Conservation (phyloP, 2,797 vertebrate genomes). For the Perodicticus potto region DNA sequence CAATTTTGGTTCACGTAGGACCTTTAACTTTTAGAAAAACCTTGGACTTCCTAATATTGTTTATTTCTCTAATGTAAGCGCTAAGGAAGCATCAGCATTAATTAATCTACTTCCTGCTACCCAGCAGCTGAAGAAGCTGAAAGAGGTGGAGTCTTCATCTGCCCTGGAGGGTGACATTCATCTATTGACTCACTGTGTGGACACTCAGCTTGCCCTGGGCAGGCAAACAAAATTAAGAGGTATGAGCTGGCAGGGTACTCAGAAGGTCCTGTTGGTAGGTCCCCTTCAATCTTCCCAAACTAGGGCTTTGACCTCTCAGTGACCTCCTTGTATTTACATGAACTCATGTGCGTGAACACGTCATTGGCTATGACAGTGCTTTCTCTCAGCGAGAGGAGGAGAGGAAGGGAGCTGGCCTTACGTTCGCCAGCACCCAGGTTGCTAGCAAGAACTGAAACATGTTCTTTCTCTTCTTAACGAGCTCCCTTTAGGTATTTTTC, state of each 20-base stretch:
- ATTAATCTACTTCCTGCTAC: slow-evolving; percentile 38
- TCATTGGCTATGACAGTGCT: background rate
- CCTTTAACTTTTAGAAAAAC: background rate
- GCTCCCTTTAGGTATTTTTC: background rate
- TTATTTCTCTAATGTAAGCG: background rate
- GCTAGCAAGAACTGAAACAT: background rate
- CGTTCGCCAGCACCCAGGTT: background rate
- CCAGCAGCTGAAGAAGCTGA: background rate
- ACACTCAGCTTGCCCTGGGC: background rate
- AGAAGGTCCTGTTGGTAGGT: slow-evolving; percentile 9
- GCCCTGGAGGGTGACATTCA: background rate
- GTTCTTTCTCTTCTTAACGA: background rate
- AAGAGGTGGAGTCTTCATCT: background rate
- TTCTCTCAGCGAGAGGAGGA: background rate
- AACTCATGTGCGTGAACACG: background rate
- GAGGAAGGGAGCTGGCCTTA: background rate
- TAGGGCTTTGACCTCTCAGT: slow-evolving; percentile 15
- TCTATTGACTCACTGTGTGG: background rate
- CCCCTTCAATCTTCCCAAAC: slow-evolving; percentile 17
- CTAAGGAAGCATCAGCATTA: background rate
- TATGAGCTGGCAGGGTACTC: background rate
- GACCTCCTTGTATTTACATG: slow-evolving; percentile 22
- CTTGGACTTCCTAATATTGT: background rate
- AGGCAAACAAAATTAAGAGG: background rate
- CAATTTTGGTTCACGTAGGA: background rate